Evolutionary conservation across 2,797 vertebrate species (phyloP).

Genomic region (Simalia tracyae): DNA sequence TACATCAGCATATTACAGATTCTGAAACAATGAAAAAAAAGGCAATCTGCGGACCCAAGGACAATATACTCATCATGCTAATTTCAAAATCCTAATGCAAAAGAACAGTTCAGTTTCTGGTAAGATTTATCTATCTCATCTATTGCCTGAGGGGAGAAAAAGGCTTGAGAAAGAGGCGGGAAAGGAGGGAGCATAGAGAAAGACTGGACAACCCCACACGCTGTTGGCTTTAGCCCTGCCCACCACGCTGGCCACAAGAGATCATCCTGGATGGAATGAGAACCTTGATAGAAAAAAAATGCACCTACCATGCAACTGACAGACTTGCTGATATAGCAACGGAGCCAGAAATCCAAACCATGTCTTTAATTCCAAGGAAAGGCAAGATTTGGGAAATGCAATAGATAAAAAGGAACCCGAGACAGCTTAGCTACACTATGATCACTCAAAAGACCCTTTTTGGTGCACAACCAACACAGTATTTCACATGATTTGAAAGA

Average conservation of each 20-base stretch:
- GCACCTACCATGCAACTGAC: not conserved
- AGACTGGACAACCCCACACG: not conserved
- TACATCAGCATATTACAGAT: not conserved
- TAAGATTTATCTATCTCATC: too few relatives aligned
- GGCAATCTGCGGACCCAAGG: not conserved
- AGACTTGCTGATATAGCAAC: not conserved
- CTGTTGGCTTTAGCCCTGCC: not conserved
- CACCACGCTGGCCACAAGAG: not conserved
- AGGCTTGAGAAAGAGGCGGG: not conserved
- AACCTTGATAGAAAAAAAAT: not conserved
- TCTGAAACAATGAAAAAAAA: not conserved
- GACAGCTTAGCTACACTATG: accelerated
- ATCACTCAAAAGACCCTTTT: not conserved
- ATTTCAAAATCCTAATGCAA: not conserved
- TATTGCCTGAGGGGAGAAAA: too few relatives aligned
- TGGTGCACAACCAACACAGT: not conserved
- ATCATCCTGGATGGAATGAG: not conserved
- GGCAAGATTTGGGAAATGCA: not conserved
- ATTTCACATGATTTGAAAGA: slow-evolving; percentile 13
- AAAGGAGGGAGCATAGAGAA: not conserved
- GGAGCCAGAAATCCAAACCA: not conserved
- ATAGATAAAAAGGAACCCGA: not conserved
- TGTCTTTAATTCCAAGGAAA: not conserved
- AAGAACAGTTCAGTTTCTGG: too few relatives aligned
- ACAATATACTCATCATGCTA: not conserved